phyloP scores from a whole-genome alignment of 2,797 vertebrate genomes.

The Chloroceryle inda region DNA sequence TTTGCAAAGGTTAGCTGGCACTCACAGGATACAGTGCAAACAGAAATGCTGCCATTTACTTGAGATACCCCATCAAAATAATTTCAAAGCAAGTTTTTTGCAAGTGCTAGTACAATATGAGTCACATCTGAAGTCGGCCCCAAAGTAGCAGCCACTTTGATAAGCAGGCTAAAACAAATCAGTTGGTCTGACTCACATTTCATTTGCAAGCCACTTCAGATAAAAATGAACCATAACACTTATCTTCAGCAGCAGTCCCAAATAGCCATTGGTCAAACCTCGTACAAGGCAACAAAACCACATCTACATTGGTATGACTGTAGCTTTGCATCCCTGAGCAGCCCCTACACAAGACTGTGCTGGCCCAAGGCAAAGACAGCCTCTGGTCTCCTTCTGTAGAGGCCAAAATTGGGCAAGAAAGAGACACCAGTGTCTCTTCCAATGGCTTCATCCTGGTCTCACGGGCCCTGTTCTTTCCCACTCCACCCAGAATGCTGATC shows the following conservation, averaged over 20 bases:
- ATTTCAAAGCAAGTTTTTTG: constrained; percentile 46
- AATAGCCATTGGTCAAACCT: neutral
- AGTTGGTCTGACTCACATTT: neutral
- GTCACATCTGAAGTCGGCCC: constrained; percentile 15
- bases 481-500: rapidly evolving
- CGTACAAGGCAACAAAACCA: neutral
- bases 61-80: constrained; percentile 23
- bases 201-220: rapidly evolving
- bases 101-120: constrained; percentile 38
- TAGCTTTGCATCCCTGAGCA: neutral
- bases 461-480: rapidly evolving
- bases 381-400: neutral
- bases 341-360: too few species aligned
- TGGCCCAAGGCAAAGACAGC: neutral
- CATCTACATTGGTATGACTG: neutral
- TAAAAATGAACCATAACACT: neutral
- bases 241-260: neutral
- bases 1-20: constrained; percentile 40
- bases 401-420: neutral
- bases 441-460: neutral
- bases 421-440: neutral
- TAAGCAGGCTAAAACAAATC: constrained; percentile 30
- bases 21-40: constrained; percentile 10
- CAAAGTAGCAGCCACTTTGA: constrained; percentile 6
- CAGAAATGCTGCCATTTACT: neutral